These are phyloP conservation scores for Alosa alosa DNA, from an alignment of 2,113 vertebrate species.

Conservation along the genomic window DNA sequence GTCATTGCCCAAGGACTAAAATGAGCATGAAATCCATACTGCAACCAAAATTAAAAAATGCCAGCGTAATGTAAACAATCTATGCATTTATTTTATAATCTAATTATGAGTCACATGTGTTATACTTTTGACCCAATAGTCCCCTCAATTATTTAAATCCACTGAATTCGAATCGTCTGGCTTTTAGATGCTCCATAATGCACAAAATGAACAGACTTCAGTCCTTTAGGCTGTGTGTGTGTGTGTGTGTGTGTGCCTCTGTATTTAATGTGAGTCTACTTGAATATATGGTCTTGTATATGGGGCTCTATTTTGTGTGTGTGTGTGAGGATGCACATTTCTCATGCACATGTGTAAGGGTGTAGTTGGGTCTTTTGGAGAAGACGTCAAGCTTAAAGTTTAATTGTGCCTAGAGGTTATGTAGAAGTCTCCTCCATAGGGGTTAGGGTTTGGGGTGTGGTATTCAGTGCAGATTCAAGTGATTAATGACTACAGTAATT, in stretches of 20 bases:
- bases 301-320: background rate
- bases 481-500: conserved; percentile 51
- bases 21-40: background rate
- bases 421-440: background rate
- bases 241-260: background rate
- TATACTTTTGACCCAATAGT: background rate
- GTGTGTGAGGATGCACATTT: conserved; percentile 5
- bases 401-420: background rate
- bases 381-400: background rate
- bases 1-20: background rate
- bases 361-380: background rate
- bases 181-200: background rate
- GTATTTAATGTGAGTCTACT: no score
- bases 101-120: background rate
- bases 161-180: background rate
- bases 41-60: background rate
- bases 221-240: background rate
- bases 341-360: background rate
- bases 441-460: conserved; percentile 14
- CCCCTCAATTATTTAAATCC: conserved; percentile 10
- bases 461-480: conserved; percentile 35
- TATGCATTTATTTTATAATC: background rate
- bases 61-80: background rate
- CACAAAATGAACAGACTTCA: conserved; percentile 3
- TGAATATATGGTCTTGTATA: no score